A percentile compares a stretch with the other conserved stretches of the same genome.
Evolutionary conservation across 2,113 vertebrate species (phyloP).

Genomic region (Dermatemys mawii): DNA sequence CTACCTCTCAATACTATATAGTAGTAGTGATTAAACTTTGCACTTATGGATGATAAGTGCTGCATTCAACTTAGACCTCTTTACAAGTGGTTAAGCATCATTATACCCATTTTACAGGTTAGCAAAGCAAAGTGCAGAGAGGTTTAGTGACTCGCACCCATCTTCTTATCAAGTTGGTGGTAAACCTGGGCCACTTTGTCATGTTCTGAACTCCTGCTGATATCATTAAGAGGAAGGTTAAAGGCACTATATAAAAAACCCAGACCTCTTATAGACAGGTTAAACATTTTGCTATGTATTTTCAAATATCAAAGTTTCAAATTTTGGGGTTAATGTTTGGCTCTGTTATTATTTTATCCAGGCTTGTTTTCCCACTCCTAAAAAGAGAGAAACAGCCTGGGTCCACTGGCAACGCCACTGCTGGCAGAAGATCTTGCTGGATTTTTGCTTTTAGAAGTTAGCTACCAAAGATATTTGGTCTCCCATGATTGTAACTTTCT

Average conservation of each 20-base stretch:
- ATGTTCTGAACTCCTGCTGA: neutral
- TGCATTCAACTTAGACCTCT: neutral
- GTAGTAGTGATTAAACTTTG: neutral
- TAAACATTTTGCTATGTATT: neutral
- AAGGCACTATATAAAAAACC: neutral
- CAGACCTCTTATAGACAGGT: neutral
- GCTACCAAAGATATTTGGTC: conserved; percentile 6
- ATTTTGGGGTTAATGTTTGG: neutral
- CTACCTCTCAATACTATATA: neutral
- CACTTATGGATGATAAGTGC: neutral
- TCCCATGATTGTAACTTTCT: conserved; percentile 47
- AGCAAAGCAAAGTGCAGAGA: neutral
- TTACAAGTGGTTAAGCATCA: accelerated
- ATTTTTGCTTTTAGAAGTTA: neutral
- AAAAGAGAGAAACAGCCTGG: neutral
- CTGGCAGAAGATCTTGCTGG: neutral
- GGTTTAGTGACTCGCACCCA: neutral
- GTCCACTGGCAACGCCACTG: neutral
- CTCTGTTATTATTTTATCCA: neutral
- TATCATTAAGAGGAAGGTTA: neutral
- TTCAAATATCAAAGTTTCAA: conserved; percentile 11
- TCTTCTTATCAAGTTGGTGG: neutral
- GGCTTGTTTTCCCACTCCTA: conserved; percentile 5
- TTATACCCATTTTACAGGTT: neutral
- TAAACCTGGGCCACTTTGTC: neutral